Conservation (phyloP, 37 sponge, comb jelly and placozoan species). For the Mnemiopsis leidyi region DNA sequence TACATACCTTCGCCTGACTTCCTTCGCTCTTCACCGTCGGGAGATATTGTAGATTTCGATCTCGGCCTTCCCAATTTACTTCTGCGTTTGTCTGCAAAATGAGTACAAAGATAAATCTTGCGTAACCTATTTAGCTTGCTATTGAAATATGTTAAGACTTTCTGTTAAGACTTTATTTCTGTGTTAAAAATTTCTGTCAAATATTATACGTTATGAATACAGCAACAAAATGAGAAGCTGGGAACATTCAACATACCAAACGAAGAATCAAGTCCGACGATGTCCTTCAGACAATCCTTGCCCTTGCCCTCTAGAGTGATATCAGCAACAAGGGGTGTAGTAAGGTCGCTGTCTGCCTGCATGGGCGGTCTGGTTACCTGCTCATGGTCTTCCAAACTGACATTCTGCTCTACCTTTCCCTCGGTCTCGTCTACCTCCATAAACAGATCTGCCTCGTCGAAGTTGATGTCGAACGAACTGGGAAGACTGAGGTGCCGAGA, state of each 20-base stretch:
- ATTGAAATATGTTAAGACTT: too few relatives aligned
- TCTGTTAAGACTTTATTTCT: too few relatives aligned
- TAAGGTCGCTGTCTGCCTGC: slow-evolving; percentile 62
- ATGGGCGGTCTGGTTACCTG: slow-evolving; percentile 37
- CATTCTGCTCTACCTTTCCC: neutral
- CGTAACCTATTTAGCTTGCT: too few relatives aligned
- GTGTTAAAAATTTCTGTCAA: too few relatives aligned
- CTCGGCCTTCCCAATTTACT: neutral
- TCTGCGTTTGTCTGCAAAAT: neutral
- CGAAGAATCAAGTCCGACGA: neutral
- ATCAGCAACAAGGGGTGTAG: slow-evolving; percentile 12
- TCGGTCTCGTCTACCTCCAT: slow-evolving; percentile 15
- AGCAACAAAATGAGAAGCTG: too few relatives aligned
- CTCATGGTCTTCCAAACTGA: neutral
- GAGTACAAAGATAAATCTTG: neutral
- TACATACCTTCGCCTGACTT: neutral
- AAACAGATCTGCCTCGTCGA: slow-evolving; percentile 51
- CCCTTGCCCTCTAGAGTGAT: slow-evolving; percentile 30
- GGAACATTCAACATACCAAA: neutral
- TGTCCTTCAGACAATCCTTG: slow-evolving; percentile 11
- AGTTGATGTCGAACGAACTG: neutral
- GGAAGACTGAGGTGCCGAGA: slow-evolving; percentile 9
- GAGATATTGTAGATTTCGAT: slow-evolving; percentile 9
- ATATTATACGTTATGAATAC: too few relatives aligned
- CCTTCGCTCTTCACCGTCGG: neutral